These are phyloP conservation scores for Dendrophyllia cribrosa DNA, from an alignment of 64 coral and sea anemone species.

Conservation along the genomic window DNA sequence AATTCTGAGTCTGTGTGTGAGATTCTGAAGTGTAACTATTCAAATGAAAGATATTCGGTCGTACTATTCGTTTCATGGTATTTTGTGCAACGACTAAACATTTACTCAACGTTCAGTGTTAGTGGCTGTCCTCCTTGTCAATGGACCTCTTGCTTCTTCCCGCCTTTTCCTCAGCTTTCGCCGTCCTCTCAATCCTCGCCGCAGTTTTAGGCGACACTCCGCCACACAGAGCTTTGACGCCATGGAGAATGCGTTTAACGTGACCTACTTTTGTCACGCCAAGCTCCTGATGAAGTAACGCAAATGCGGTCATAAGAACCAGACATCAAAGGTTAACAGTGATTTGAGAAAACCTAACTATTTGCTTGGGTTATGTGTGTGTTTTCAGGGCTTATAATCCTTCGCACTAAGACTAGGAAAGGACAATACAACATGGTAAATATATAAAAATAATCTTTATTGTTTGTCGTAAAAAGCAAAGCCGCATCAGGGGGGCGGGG, in stretches of 20 bases:
- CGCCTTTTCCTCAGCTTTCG: constrained; percentile 78
- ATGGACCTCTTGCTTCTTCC: constrained; percentile 43
- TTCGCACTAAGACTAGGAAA: too few relatives aligned
- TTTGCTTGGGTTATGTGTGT: too few relatives aligned
- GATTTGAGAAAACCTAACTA: neutral
- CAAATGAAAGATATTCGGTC: too few relatives aligned
- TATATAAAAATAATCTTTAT: too few relatives aligned
- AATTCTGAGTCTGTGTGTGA: too few relatives aligned
- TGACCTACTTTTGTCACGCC: constrained; percentile 92
- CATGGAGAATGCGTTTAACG: constrained; percentile 85
- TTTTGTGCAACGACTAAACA: neutral
- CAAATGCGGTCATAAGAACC: neutral
- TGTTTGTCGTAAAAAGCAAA: too few relatives aligned
- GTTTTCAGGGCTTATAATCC: too few relatives aligned
- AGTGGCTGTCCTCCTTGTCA: constrained; percentile 88
- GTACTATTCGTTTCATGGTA: too few relatives aligned
- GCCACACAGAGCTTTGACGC: constrained; percentile 86
- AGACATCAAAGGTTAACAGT: neutral
- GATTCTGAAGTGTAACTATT: too few relatives aligned
- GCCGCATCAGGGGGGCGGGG: too few relatives aligned
- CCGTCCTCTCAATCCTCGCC: constrained; percentile 85
- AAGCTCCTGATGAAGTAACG: constrained; percentile 66
- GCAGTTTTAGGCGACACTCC: constrained; percentile 84
- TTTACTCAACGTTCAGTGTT: neutral
- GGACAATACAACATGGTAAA: too few relatives aligned